Percentiles rank a stretch among this genome's conserved stretches.
Conservation (phyloP, 2,797 vertebrate species). For the Natrix natrix region DNA sequence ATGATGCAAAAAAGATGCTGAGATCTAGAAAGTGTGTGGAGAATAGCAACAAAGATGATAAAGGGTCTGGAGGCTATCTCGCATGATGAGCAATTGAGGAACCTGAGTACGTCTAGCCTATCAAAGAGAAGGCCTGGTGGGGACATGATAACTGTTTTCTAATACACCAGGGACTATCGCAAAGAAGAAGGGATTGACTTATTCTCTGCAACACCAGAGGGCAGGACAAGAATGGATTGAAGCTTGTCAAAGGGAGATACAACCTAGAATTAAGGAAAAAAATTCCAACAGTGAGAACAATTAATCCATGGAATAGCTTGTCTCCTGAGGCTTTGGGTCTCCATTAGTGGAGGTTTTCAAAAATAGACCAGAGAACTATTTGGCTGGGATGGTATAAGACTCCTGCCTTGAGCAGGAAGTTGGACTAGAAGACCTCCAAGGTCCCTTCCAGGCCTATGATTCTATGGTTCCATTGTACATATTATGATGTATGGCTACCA, state of each 20-base stretch:
- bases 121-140: neutral
- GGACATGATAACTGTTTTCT: neutral
- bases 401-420: neutral
- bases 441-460: neutral
- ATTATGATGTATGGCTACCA: neutral
- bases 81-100: neutral
- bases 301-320: neutral
- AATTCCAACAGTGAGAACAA: neutral
- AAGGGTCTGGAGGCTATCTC: neutral
- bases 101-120: neutral
- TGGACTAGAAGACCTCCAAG: neutral
- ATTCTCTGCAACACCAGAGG: neutral
- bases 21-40: neutral
- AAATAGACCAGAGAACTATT: neutral
- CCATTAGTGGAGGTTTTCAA: neutral
- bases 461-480: neutral
- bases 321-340: neutral
- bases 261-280: neutral
- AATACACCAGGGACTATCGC: neutral
- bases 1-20: neutral
- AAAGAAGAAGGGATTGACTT: neutral
- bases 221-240: neutral
- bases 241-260: neutral
- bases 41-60: neutral
- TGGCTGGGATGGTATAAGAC: neutral